These are phyloP conservation scores for Hucho hucho DNA, from an alignment of 2,113 vertebrate species.

Conservation along the genomic window DNA sequence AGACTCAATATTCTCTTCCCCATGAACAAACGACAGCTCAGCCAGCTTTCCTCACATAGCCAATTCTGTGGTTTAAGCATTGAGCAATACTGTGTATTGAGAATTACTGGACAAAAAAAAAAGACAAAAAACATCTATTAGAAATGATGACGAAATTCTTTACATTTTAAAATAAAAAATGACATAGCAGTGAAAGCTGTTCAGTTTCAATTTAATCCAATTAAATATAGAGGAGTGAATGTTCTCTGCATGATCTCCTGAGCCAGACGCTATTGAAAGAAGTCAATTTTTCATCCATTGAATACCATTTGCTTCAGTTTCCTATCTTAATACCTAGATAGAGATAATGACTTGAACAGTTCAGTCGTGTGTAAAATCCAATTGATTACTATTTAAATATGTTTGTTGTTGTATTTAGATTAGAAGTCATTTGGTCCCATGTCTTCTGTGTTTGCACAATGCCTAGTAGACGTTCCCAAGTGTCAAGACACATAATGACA, in stretches of 20 bases:
- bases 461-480: constrained; percentile 64
- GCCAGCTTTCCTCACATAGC: constrained; percentile 12
- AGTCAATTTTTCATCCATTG: constrained; percentile 66
- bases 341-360: constrained; percentile 66
- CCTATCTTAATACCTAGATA: constrained; percentile 61
- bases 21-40: constrained; percentile 38
- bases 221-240: constrained; percentile 30
- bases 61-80: constrained; percentile 14
- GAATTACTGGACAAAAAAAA: constrained; percentile 27
- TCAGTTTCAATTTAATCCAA: constrained; percentile 31
- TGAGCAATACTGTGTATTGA: constrained; percentile 8
- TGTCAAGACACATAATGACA: constrained; percentile 58
- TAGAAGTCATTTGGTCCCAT: constrained; percentile 66
- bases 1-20: constrained; percentile 9
- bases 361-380: constrained; percentile 58
- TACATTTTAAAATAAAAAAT: constrained; percentile 32
- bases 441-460: constrained; percentile 56
- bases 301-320: constrained; percentile 56
- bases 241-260: constrained; percentile 32
- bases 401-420: constrained; percentile 58
- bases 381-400: constrained; percentile 73
- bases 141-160: constrained; percentile 9
- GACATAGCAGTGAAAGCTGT: constrained; percentile 24
- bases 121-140: constrained; percentile 14
- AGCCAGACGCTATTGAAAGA: constrained; percentile 47